These are phyloP conservation scores for Steinernema khuongi DNA, from an alignment of 1,140 invertebrate genomes.

Conservation along the genomic window DNA sequence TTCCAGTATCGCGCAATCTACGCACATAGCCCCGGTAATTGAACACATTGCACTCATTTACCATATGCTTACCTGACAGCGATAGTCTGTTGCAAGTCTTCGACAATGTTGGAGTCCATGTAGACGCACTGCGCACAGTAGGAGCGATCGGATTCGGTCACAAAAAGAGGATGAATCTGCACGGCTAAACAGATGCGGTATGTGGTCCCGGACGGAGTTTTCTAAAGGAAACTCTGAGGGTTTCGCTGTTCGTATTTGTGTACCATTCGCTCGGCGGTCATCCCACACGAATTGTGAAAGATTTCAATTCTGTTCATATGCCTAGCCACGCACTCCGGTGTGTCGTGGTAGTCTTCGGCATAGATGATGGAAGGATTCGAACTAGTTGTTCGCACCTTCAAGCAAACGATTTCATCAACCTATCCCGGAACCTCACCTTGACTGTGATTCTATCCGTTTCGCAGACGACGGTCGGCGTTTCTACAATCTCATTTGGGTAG, in stretches of 20 bases:
- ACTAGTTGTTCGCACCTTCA: constrained; percentile 49
- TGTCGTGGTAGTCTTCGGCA: constrained; percentile 54
- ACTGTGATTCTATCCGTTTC: constrained; percentile 49
- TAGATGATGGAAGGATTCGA: constrained; percentile 57
- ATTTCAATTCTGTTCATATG: constrained; percentile 54
- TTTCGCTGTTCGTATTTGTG: no score
- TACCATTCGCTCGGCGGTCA: constrained; percentile 55
- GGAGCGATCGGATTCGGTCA: constrained; percentile 54
- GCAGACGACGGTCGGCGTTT: constrained; percentile 54
- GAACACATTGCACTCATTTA: no score
- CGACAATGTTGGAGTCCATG: constrained; percentile 54
- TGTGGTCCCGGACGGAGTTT: constrained; percentile 50
- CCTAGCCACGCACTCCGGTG: constrained; percentile 44
- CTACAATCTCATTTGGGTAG: constrained; percentile 55
- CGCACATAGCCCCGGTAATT: neutral
- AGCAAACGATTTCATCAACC: constrained; percentile 2
- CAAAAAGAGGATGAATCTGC: constrained; percentile 56
- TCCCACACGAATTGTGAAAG: constrained; percentile 54
- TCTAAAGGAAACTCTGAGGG: constrained; percentile 33
- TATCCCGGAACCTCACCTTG: constrained; percentile 41
- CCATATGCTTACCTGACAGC: constrained; percentile 40
- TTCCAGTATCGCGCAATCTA: neutral
- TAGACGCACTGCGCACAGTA: constrained; percentile 58
- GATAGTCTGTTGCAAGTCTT: constrained; percentile 53
- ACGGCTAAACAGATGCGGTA: constrained; percentile 50